Evolutionary conservation across 2,888 invertebrate genomes (phyloP), one percentile per base, ranked within the genome.

Genomic region (Himalopsyche anomala): DNA sequence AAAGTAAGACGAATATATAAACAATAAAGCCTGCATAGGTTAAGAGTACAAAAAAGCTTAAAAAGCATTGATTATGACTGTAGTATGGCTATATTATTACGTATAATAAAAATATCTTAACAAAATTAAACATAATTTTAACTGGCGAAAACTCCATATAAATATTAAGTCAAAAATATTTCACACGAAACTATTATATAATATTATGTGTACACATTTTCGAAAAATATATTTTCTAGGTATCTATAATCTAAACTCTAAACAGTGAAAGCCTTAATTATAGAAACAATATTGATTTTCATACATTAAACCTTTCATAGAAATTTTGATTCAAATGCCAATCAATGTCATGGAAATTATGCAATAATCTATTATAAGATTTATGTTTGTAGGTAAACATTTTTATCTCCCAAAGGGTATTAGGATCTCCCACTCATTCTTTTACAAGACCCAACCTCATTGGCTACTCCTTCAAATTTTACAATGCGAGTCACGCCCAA

Each of bases 71-170:
- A 74, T 74, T 74, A 74, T 74, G 74, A 74, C 74, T 74, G 9
- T 38, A 38, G 15, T 74, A 74, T 74, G 74, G 74, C 74, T 74
- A 74, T 15, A 36, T 74, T 15, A 36, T 74, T 74, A 74, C 0
- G 38, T 74, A 74, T n/a, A 36, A 15, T 74, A 74, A 36, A 36
- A 15, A 62, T 74, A 36, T 36, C 36, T 74, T 9, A 9, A 36
- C 38, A 36, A 36, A 74, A 74, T 74, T 74, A 74, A 15, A 74
- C 36, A 74, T 74, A 38, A 74, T 74, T 74, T 51, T 4, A 36
- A 74, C 74, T 74, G 74, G 38, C 74, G 28, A 74, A 74, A 74
- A 74, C 74, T 74, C 36, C 74, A 74, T 38, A 74, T 74, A 74
- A 74, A 69, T 69, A 45, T 45, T 45, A 45, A 12, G 69, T 69